Evolutionary conservation across 1,140 invertebrate genomes (phyloP).

Genomic region (Helicoverpa armigera): DNA sequence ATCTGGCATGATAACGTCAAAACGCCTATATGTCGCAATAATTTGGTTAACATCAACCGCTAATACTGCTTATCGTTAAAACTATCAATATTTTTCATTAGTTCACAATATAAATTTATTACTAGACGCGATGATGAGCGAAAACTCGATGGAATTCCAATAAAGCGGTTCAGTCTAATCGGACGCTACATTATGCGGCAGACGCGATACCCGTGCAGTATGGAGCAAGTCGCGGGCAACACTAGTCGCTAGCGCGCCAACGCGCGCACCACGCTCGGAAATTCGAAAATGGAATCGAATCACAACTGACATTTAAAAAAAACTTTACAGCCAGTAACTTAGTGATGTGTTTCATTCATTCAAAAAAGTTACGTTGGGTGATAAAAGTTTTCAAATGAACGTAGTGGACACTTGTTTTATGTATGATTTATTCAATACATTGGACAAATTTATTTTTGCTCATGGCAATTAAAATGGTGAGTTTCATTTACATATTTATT

Average conservation of each 20-base stretch:
- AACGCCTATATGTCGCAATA: constrained; percentile 36
- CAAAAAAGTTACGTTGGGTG: constrained; percentile 65
- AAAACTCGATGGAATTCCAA: constrained; percentile 60
- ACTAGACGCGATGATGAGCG: constrained; percentile 46
- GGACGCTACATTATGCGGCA: constrained; percentile 26
- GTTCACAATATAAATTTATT: constrained; percentile 28
- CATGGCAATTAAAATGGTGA: constrained; percentile 84
- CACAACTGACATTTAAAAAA: constrained; percentile 25
- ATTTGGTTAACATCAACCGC: constrained; percentile 36
- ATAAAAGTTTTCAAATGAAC: constrained; percentile 75
- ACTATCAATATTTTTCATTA: constrained; percentile 39
- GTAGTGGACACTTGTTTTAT: constrained; percentile 79
- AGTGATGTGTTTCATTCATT: constrained; percentile 50
- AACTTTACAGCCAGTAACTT: background rate
- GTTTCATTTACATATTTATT: constrained; percentile 59
- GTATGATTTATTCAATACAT: constrained; percentile 85
- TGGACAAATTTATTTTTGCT: constrained; percentile 84
- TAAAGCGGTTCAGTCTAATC: constrained; percentile 54
- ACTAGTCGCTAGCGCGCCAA: constrained; percentile 54
- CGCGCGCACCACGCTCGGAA: constrained; percentile 13
- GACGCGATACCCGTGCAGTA: constrained; percentile 54
- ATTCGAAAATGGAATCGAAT: constrained; percentile 46
- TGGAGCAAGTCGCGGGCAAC: constrained; percentile 56
- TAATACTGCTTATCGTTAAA: constrained; percentile 28
- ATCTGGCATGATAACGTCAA: constrained; percentile 30